Percentiles rank a stretch among this genome's conserved stretches.
Conservation (phyloP, 2,888 invertebrate genomes). For the Phaonia tiefii region DNA sequence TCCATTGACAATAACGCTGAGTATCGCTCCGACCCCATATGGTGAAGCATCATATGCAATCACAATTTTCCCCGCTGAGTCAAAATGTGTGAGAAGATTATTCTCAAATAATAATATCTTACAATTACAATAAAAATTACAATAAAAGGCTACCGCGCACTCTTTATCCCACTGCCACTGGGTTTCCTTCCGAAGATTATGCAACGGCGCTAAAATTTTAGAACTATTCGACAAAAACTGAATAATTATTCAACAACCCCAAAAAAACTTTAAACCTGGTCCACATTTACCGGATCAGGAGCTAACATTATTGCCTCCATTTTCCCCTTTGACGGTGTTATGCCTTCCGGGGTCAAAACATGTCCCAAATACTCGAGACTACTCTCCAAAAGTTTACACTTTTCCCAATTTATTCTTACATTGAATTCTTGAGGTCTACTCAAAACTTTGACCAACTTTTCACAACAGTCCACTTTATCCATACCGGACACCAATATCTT, state of each 20-base stretch:
- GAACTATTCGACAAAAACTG: constrained; percentile 34
- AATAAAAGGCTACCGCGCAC: constrained; percentile 28
- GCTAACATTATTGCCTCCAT: constrained; percentile 48
- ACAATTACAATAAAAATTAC: no score
- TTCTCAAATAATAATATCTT: no score
- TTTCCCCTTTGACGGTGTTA: constrained; percentile 56
- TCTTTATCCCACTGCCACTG: constrained; percentile 44
- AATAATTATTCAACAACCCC: constrained; percentile 46
- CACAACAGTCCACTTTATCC: constrained; percentile 32
- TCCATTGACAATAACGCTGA: no score
- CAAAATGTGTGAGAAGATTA: no score
- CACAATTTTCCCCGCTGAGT: no score
- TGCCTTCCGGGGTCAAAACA: constrained; percentile 51
- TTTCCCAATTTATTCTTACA: constrained; percentile 44
- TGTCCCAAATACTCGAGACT: constrained; percentile 57
- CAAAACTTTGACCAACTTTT: constrained; percentile 35
- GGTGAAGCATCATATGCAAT: no score
- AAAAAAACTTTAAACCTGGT: constrained; percentile 48
- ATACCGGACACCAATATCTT: constrained; percentile 52
- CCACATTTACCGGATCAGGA: constrained; percentile 33
- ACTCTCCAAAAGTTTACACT: constrained; percentile 50
- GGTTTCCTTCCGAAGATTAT: constrained; percentile 49
- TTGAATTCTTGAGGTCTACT: constrained; percentile 45
- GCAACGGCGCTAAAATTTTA: constrained; percentile 45
- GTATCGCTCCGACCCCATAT: no score